Evolutionary conservation across 2,797 vertebrate genomes (phyloP), one percentile per base, ranked within the genome.

Genomic region (Tiaroga cobitis): DNA sequence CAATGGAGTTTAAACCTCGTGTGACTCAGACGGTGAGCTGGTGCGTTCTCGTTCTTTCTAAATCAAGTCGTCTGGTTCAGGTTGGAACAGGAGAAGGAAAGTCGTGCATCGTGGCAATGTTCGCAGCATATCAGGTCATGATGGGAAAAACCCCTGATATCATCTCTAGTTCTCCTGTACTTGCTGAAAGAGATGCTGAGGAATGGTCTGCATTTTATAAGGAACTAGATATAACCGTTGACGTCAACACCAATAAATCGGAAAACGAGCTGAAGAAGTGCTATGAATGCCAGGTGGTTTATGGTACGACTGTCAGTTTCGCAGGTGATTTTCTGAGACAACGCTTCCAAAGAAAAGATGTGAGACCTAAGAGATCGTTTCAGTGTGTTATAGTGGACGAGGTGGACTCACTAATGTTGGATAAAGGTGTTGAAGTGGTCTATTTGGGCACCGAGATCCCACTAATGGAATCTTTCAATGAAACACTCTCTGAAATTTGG

Each of bases 41-140:
- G 92, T 91, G 92, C 80, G 77, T 94, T 18, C 90, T 94, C 79
- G 92, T 72, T 46, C 92, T 92, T 37, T 93, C 93, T 5, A 0
- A 73, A 43, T 86, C 91, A 3, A 92, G 92, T 0, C 43, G 8
- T 2, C 74, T 94, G 43, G 81, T 95, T 61, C 92, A 95, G 79
- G 90, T 94, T 19, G 85, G 88, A 3, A 94, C 93, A 8, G 92
- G 93, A 54, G 93, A 94, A 73, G 93, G 92, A 2, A 95, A 95
- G 89, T 93, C 93, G 0, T 94, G 93, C 6, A 92, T 92, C 0
- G 91, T 94, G 34, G 93, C 93, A 0, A 93, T 95, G 93, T 93
- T 94, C 88, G 93, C 93, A 2, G 93, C 93, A 7, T 92, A 81
- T 80, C 5, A 84, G 74, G 92, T 88, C 0, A 3, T 85, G 83